A percentile compares a stretch with the other conserved stretches of the same genome.
These are phyloP conservation scores for Gallinago paraguaiae DNA, from an alignment of 2,113 vertebrate genomes.

Conservation along the genomic window DNA sequence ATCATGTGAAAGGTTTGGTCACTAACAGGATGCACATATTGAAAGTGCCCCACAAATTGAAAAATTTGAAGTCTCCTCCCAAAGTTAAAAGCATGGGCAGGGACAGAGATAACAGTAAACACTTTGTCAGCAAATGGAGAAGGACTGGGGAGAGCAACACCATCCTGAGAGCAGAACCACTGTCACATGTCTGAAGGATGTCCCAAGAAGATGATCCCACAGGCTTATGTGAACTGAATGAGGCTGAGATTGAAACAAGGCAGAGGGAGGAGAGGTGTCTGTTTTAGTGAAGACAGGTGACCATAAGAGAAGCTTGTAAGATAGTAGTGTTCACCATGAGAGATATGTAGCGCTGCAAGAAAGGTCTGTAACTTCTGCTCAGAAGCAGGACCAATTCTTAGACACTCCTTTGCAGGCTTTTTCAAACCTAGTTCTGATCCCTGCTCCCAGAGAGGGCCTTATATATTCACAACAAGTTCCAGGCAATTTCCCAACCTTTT, in stretches of 20 bases:
- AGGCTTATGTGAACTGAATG: accelerated
- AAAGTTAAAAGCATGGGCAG: neutral
- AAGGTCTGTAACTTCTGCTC: neutral
- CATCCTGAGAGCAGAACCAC: neutral
- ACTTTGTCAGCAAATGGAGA: neutral
- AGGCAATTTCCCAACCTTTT: neutral
- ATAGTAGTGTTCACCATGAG: accelerated
- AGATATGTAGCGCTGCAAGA: neutral
- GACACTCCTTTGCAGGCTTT: neutral
- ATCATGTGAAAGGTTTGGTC: neutral
- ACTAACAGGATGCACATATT: accelerated
- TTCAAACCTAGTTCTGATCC: neutral
- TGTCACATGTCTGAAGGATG: accelerated
- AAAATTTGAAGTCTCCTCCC: neutral
- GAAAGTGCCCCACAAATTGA: neutral
- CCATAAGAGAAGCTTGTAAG: neutral
- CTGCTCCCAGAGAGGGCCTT: neutral
- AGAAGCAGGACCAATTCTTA: neutral
- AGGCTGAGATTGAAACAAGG: neutral
- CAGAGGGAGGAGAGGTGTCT: neutral
- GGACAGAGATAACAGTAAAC: neutral
- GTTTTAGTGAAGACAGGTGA: neutral
- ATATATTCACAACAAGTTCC: neutral
- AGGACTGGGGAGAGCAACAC: neutral
- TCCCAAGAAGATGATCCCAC: neutral